Conservation (phyloP, 2,888 invertebrate genomes). For the Papilio elwesi region DNA sequence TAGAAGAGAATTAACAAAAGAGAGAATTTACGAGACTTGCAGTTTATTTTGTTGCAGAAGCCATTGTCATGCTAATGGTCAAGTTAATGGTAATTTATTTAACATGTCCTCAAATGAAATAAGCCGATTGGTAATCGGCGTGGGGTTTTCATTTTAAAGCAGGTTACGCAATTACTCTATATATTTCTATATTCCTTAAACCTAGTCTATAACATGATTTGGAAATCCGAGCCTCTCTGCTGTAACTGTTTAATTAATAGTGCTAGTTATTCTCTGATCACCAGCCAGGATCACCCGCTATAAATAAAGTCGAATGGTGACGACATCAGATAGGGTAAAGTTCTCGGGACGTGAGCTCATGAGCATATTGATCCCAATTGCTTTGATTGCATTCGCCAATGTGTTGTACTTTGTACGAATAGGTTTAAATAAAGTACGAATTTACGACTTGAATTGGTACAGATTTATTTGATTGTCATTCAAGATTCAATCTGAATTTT, state of each 20-base stretch:
- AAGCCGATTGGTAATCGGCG: too few species aligned
- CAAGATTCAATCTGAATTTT: background rate
- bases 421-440: slow-evolving; percentile 11
- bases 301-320: slow-evolving; percentile 6
- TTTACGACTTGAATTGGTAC: background rate
- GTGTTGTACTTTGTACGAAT: background rate
- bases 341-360: slow-evolving; percentile 14
- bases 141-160: too few species aligned
- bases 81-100: too few species aligned
- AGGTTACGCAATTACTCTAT: too few species aligned
- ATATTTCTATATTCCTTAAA: too few species aligned
- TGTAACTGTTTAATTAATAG: slow-evolving; percentile 1
- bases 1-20: too few species aligned
- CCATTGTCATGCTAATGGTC: too few species aligned
- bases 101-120: too few species aligned
- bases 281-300: slow-evolving; percentile 3
- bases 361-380: slow-evolving; percentile 14
- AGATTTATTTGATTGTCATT: background rate
- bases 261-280: slow-evolving; percentile 5
- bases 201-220: background rate
- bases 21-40: too few species aligned
- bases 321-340: background rate
- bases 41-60: too few species aligned
- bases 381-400: slow-evolving; percentile 12
- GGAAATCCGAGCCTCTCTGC: background rate